Percentiles rank a stretch among this genome's conserved stretches.
These are phyloP conservation scores for Saimiri boliviensis DNA, from an alignment of 2,113 vertebrate genomes.

Conservation along the genomic window DNA sequence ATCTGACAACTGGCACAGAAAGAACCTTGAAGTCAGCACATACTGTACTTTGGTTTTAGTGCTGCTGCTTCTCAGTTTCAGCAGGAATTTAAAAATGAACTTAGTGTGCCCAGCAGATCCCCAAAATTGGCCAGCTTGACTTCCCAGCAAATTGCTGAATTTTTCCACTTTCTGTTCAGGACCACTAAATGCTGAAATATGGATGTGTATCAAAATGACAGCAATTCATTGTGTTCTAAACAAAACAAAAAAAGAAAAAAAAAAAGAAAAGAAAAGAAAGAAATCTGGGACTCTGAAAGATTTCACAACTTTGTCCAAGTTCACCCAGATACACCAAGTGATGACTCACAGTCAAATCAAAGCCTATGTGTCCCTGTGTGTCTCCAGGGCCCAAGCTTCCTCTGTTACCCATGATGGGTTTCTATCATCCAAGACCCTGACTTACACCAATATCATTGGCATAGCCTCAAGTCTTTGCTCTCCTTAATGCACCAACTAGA, in stretches of 20 bases:
- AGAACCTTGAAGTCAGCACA: not conserved
- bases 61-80: not conserved
- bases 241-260: not conserved
- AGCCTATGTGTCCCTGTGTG: not conserved
- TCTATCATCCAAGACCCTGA: not conserved
- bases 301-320: not conserved
- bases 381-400: not conserved
- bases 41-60: not conserved
- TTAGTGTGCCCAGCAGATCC: not conserved
- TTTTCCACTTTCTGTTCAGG: slow-evolving; percentile 78
- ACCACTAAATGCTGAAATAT: slow-evolving; percentile 81
- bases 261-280: not conserved
- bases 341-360: not conserved
- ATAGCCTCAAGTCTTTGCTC: not conserved
- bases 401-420: not conserved
- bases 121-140: not conserved
- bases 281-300: not conserved
- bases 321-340: not conserved
- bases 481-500: not conserved
- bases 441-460: not conserved
- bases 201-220: slow-evolving; percentile 81
- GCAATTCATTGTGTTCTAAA: slow-evolving; percentile 75
- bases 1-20: not conserved
- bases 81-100: slow-evolving; percentile 40
- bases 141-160: slow-evolving; percentile 80